Conservation (phyloP, 1,140 invertebrate genomes). For the Drosophila pandora region DNA sequence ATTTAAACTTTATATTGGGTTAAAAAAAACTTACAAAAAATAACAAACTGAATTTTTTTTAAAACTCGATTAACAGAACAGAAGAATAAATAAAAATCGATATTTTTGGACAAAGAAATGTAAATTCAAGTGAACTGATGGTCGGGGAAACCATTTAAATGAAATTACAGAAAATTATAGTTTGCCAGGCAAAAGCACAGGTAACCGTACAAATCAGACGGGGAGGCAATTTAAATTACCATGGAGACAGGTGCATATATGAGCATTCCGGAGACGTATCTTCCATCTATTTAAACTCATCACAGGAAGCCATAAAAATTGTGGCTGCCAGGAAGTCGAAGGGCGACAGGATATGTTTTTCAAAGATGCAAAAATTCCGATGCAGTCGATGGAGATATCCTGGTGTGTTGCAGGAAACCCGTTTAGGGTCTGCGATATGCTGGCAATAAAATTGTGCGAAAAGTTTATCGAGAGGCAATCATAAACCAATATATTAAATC, state of each 20-base stretch:
- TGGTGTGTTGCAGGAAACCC: constrained; percentile 21
- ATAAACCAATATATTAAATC: constrained; percentile 70
- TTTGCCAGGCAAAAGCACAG: not conserved
- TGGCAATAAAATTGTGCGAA: constrained; percentile 59
- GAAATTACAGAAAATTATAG: constrained; percentile 65
- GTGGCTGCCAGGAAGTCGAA: constrained; percentile 57
- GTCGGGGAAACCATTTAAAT: constrained; percentile 57
- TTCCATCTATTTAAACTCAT: constrained; percentile 59
- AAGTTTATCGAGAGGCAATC: constrained; percentile 67
- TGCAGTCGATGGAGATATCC: not conserved
- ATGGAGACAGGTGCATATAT: constrained; percentile 12
- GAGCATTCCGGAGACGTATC: constrained; percentile 9
- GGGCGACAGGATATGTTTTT: constrained; percentile 46
- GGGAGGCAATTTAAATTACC: constrained; percentile 67
- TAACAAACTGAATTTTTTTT: no score
- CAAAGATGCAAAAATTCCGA: constrained; percentile 39
- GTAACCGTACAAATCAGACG: not conserved
- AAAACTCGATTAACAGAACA: no score
- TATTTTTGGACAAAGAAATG: no score
- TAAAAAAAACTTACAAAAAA: no score
- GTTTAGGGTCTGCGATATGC: constrained; percentile 53
- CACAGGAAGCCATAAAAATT: constrained; percentile 72
- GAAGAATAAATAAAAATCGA: no score
- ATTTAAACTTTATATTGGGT: no score
- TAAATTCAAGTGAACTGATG: no score